Percentiles rank a stretch among this genome's conserved stretches.
Conservation (phyloP, 2,888 invertebrate genomes). For the Drosophila robusta region DNA sequence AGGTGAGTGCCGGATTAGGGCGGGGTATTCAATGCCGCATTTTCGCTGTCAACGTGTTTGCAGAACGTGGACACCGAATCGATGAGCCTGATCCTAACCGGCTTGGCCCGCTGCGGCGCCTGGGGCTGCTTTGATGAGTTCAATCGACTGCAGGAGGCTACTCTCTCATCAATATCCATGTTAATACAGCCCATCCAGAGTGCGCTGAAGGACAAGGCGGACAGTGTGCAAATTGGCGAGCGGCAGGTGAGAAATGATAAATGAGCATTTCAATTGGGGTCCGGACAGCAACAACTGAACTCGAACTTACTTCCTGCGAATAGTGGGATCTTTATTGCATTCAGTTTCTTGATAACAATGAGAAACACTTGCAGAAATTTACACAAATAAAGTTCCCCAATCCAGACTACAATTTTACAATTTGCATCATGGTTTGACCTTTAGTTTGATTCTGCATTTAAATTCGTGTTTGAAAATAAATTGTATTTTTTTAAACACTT, state of each 20-base stretch:
- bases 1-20: conserved; percentile 86
- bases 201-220: conserved; percentile 89
- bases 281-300: neutral
- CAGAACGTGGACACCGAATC: conserved; percentile 97
- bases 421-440: too few species aligned
- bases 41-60: conserved; percentile 36
- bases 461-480: too few species aligned
- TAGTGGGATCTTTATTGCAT: too few species aligned
- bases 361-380: too few species aligned
- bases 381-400: too few species aligned
- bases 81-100: conserved; percentile 97
- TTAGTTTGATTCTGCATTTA: too few species aligned
- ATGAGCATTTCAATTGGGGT: conserved; percentile 20
- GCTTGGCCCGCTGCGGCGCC: conserved; percentile 96
- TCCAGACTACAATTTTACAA: too few species aligned
- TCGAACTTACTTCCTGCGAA: too few species aligned
- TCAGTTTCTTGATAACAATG: too few species aligned
- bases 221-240: conserved; percentile 86
- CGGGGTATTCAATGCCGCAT: too few species aligned
- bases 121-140: conserved; percentile 99
- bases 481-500: too few species aligned
- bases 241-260: conserved; percentile 85
- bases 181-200: conserved; percentile 96
- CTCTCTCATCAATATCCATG: conserved; percentile 97
- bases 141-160: conserved; percentile 97